Conservation (phyloP, 2,797 vertebrate species). For the Ambastaia sidthimunki region DNA sequence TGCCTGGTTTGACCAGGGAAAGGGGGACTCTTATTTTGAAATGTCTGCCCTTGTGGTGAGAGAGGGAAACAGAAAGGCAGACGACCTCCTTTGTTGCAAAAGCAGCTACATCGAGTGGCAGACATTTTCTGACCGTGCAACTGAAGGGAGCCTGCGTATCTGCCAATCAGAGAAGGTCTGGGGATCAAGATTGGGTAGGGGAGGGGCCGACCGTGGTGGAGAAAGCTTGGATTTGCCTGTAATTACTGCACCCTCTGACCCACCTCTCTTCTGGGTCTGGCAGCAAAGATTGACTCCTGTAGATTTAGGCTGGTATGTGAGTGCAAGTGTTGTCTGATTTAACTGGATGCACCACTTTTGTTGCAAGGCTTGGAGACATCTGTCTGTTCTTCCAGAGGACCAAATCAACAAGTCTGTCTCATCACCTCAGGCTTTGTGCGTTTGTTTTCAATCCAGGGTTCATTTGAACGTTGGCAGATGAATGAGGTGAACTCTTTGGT, state of each 20-base stretch:
- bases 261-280: slow-evolving; percentile 58
- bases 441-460: slow-evolving; percentile 18
- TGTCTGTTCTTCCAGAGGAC: slow-evolving; percentile 36
- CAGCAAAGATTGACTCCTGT: slow-evolving; percentile 54
- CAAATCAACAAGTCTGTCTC: slow-evolving; percentile 38
- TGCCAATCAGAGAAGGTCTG: slow-evolving; percentile 75
- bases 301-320: slow-evolving; percentile 55
- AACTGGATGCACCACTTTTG: slow-evolving; percentile 49
- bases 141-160: slow-evolving; percentile 75
- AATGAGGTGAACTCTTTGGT: neutral
- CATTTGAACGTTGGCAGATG: slow-evolving; percentile 7
- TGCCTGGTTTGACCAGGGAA: slow-evolving; percentile 54
- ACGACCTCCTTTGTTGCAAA: slow-evolving; percentile 80
- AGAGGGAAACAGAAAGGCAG: slow-evolving; percentile 63
- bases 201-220: slow-evolving; percentile 61
- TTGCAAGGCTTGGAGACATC: slow-evolving; percentile 35
- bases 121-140: slow-evolving; percentile 74
- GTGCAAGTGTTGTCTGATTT: slow-evolving; percentile 58
- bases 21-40: slow-evolving; percentile 83
- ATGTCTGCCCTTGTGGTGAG: slow-evolving; percentile 69
- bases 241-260: slow-evolving; percentile 62
- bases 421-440: slow-evolving; percentile 12
- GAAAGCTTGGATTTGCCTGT: slow-evolving; percentile 66
- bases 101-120: slow-evolving; percentile 73
- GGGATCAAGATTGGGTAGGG: slow-evolving; percentile 68